phyloP scores from a whole-genome alignment of 2,797 vertebrate genomes.

The Telmatherina bonti region DNA sequence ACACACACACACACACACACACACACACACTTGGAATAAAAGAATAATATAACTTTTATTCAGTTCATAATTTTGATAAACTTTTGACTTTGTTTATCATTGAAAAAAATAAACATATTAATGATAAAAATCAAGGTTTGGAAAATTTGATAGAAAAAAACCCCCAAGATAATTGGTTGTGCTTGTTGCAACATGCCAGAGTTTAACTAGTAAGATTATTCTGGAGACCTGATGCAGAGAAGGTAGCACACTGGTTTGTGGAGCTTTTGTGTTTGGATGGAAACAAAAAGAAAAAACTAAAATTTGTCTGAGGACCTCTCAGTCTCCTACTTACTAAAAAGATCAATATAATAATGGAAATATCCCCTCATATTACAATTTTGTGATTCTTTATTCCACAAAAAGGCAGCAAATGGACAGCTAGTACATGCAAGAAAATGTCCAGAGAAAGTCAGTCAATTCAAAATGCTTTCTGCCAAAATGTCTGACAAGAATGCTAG shows the following conservation, averaged over 20 bases:
- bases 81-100: not conserved
- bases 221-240: not conserved
- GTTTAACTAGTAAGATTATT: not conserved
- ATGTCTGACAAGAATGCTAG: not conserved
- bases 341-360: not conserved
- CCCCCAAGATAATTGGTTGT: not conserved
- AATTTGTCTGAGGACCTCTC: not conserved
- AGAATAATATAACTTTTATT: too few relatives aligned
- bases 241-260: not conserved
- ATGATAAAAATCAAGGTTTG: not conserved
- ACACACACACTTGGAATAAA: too few relatives aligned
- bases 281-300: not conserved
- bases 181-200: too few relatives aligned
- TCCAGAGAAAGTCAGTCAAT: not conserved
- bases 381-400: not conserved
- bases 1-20: too few relatives aligned
- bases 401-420: not conserved
- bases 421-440: not conserved
- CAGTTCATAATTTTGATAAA: not conserved
- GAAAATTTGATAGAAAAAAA: not conserved
- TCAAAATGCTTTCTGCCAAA: not conserved
- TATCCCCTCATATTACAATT: not conserved
- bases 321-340: not conserved
- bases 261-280: not conserved
- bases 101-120: not conserved